Percentiles rank a stretch among this genome's conserved stretches.
Conservation (phyloP, 2,888 invertebrate species). For the Stramonita haemastoma region DNA sequence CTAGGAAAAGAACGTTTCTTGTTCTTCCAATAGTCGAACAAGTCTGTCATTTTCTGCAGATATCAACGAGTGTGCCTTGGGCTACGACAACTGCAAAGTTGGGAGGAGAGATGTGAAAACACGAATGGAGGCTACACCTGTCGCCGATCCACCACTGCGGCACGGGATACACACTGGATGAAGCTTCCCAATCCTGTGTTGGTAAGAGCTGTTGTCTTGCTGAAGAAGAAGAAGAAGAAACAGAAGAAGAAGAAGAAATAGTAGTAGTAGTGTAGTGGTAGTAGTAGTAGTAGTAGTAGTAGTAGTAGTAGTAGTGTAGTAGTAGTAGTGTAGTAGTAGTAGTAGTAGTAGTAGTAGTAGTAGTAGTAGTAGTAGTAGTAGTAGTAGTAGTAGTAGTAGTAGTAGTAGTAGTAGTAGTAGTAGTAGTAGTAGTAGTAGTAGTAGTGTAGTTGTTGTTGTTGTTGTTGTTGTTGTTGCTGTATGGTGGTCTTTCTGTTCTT, state of each 20-base stretch:
- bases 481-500: too few species aligned
- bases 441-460: too few species aligned
- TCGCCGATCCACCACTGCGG: constrained; percentile 87
- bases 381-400: constrained; percentile 20
- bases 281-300: not conserved
- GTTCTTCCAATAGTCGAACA: not conserved
- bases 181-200: constrained; percentile 90
- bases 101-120: constrained; percentile 90
- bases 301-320: not conserved
- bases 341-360: not conserved
- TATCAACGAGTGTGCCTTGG: constrained; percentile 89
- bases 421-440: not conserved
- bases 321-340: not conserved
- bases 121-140: constrained; percentile 83
- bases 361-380: constrained; percentile 19
- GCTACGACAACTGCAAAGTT: constrained; percentile 85
- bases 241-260: not conserved
- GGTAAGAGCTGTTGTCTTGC: constrained; percentile 79
- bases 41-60: constrained; percentile 80
- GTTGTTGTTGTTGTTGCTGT: too few species aligned
- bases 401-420: constrained; percentile 14
- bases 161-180: constrained; percentile 96
- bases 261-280: not conserved
- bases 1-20: too few species aligned
- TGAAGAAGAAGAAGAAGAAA: not conserved